These are phyloP conservation scores for Tragelaphus strepsiceros DNA, from an alignment of 2,113 vertebrate genomes.

Conservation along the genomic window DNA sequence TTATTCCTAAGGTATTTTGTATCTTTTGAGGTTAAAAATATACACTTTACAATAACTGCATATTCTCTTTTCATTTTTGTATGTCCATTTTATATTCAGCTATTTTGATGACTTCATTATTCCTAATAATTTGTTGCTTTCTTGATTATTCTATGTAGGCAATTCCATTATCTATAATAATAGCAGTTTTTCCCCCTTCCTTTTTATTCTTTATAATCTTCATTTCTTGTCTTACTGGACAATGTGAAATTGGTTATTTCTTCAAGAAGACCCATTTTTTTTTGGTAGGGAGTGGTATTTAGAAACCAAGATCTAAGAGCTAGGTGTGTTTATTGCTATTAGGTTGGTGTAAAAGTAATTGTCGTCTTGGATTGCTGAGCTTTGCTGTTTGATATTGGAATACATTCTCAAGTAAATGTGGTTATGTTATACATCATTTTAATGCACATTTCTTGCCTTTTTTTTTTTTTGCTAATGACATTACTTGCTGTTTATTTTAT, in stretches of 20 bases:
- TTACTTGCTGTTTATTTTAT: not conserved
- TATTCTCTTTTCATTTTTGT: not conserved
- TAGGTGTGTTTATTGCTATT: not conserved
- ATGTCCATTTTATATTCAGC: not conserved
- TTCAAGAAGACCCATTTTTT: not conserved
- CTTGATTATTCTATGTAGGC: not conserved
- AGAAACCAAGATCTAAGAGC: not conserved
- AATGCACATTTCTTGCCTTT: not conserved
- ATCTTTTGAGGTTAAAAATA: slow-evolving; percentile 16
- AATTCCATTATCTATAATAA: not conserved
- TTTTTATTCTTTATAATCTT: slow-evolving; percentile 1
- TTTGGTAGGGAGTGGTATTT: not conserved
- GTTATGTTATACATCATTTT: not conserved
- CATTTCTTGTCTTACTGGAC: not conserved
- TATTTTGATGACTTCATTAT: not conserved
- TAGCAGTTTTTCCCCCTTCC: not conserved
- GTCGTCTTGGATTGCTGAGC: not conserved
- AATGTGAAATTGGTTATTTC: slow-evolving; percentile 3
- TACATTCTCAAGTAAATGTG: not conserved
- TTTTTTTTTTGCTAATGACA: not conserved
- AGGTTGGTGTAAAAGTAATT: not conserved
- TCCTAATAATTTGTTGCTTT: slow-evolving; percentile 14
- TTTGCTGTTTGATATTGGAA: not conserved
- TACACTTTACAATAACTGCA: not conserved
- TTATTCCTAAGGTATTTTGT: not conserved